These are phyloP conservation scores for Cylas formicarius DNA, from an alignment of 1,140 invertebrate genomes.

Conservation along the genomic window DNA sequence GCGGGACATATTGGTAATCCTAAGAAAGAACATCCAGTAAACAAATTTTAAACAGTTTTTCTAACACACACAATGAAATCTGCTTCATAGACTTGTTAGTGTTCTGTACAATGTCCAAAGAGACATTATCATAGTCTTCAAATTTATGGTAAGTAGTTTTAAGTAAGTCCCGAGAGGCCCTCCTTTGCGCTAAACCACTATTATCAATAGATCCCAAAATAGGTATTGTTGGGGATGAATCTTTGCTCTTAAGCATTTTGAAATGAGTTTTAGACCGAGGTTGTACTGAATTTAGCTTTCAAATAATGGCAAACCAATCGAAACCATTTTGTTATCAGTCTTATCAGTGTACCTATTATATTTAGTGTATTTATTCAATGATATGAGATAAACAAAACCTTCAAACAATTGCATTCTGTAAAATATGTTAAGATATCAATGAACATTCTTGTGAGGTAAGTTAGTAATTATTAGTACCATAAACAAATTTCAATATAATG, in stretches of 20 bases:
- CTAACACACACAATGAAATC: constrained; percentile 1
- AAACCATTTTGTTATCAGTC: neutral
- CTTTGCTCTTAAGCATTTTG: constrained; percentile 17
- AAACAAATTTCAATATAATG: constrained; percentile 7
- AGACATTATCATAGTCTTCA: constrained; percentile 27
- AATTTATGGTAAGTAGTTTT: constrained; percentile 20
- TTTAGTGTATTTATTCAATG: neutral
- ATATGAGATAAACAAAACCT: constrained; percentile 6
- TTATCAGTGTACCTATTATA: neutral
- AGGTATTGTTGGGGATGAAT: constrained; percentile 31
- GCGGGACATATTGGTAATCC: constrained; percentile 70
- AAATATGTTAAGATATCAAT: constrained; percentile 8
- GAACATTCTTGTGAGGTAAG: neutral
- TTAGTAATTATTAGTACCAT: neutral
- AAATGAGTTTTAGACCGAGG: constrained; percentile 9
- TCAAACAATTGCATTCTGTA: neutral
- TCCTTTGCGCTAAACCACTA: constrained; percentile 29
- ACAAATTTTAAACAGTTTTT: constrained; percentile 6
- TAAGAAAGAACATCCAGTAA: constrained; percentile 42
- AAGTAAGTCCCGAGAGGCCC: constrained; percentile 26
- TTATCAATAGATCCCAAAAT: constrained; percentile 21
- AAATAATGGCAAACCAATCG: constrained; percentile 1
- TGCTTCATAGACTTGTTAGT: neutral
- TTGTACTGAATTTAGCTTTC: constrained; percentile 10
- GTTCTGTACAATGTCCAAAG: constrained; percentile 8